Evolutionary conservation across 1,140 invertebrate species (phyloP).

Genomic region (Solenopsis fugax): DNA sequence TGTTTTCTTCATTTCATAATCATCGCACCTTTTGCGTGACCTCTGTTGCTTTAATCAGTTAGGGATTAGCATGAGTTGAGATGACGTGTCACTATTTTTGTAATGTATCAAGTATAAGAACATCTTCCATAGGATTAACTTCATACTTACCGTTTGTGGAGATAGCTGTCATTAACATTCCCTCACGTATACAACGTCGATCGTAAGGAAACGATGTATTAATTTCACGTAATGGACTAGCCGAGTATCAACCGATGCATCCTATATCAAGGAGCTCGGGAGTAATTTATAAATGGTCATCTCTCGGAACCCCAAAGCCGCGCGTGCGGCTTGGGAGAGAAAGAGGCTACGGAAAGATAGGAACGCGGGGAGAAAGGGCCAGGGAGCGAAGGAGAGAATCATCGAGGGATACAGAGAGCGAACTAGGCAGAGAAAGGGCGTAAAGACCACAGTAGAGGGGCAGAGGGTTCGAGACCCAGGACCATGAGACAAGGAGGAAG

Average conservation of each 20-base stretch:
- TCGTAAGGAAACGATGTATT: conserved; percentile 50
- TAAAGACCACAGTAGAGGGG: conserved; percentile 38
- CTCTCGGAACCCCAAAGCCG: conserved; percentile 75
- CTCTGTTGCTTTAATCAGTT: background rate
- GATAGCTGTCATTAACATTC: conserved; percentile 14
- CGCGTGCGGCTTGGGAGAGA: conserved; percentile 57
- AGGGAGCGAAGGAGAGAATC: conserved; percentile 48
- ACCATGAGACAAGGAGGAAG: conserved; percentile 20
- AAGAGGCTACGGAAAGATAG: conserved; percentile 33
- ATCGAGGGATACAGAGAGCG: conserved; percentile 38
- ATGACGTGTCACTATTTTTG: background rate
- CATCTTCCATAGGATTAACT: conserved; percentile 2
- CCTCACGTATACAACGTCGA: conserved; percentile 1
- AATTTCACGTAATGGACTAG: conserved; percentile 61
- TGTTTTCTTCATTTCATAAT: background rate
- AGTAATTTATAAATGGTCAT: conserved; percentile 82
- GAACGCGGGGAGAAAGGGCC: background rate
- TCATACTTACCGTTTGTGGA: background rate
- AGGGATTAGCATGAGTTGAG: background rate
- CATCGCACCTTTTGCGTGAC: background rate
- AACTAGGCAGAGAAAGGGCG: conserved; percentile 48
- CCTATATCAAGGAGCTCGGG: conserved; percentile 60
- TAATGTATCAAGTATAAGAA: background rate
- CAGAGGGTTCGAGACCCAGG: conserved; percentile 1
- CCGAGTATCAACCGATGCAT: conserved; percentile 50